phyloP scores from a whole-genome alignment of 2,888 invertebrate genomes.

The Hydropsyche betteni region DNA sequence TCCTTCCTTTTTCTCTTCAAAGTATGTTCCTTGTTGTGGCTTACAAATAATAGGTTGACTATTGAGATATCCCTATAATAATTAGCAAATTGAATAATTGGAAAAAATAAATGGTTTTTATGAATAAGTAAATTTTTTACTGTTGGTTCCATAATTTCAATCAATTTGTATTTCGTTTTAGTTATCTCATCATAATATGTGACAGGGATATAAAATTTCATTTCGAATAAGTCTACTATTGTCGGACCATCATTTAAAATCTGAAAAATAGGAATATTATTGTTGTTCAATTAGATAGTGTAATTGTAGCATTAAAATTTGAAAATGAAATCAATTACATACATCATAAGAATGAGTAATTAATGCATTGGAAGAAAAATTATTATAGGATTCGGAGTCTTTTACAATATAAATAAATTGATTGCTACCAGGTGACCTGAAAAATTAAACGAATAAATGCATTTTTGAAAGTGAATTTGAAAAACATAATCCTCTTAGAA shows the following conservation, averaged over 20 bases:
- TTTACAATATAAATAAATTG: slow-evolving; percentile 52
- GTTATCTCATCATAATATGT: slow-evolving; percentile 35
- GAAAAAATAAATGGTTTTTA: background rate
- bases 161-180: slow-evolving; percentile 35
- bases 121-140: slow-evolving; percentile 34
- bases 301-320: no score
- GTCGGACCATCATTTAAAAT: slow-evolving; percentile 48
- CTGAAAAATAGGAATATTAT: slow-evolving; percentile 32
- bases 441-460: slow-evolving; percentile 37
- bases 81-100: background rate
- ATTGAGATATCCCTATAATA: slow-evolving; percentile 37
- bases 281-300: background rate
- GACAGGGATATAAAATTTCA: slow-evolving; percentile 46
- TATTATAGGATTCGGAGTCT: slow-evolving; percentile 40
- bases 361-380: slow-evolving; percentile 40
- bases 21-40: background rate
- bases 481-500: background rate
- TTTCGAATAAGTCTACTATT: slow-evolving; percentile 35
- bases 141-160: slow-evolving; percentile 46
- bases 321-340: slow-evolving; percentile 49
- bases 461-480: background rate
- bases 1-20: slow-evolving; percentile 36
- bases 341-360: slow-evolving; percentile 53
- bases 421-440: slow-evolving; percentile 52
- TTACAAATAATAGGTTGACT: slow-evolving; percentile 36